Evolutionary conservation across 2,113 vertebrate genomes (phyloP).

Genomic region (Melanerpes aurifrons): DNA sequence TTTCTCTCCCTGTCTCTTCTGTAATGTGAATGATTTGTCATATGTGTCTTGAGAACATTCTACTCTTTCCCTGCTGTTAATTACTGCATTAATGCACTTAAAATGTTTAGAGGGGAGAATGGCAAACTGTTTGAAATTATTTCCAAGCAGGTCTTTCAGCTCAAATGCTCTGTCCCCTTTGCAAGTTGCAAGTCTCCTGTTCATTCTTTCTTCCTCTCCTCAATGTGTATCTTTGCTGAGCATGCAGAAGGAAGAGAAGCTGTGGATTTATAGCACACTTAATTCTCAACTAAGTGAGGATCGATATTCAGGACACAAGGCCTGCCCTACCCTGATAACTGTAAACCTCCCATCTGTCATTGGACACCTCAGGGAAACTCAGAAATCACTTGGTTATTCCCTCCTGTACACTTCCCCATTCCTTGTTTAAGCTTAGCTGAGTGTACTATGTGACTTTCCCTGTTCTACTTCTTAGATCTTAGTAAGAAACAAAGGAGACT

Average conservation of each 20-base stretch:
- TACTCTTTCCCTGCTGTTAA: slow-evolving; percentile 38
- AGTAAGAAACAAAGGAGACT: not conserved
- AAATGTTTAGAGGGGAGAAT: not conserved
- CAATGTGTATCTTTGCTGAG: slow-evolving; percentile 28
- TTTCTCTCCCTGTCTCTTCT: slow-evolving; percentile 41
- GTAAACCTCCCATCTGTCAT: slow-evolving; percentile 67
- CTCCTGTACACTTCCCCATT: not conserved
- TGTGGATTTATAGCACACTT: slow-evolving; percentile 72
- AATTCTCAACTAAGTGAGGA: slow-evolving; percentile 60
- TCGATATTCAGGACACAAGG: slow-evolving; percentile 72
- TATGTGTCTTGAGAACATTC: not conserved
- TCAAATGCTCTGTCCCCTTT: not conserved
- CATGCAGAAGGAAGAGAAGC: slow-evolving; percentile 41
- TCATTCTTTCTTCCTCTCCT: not conserved
- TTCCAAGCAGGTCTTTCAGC: not conserved
- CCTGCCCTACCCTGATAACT: slow-evolving; percentile 69
- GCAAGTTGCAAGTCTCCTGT: not conserved
- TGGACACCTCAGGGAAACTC: slow-evolving; percentile 17
- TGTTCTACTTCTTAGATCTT: not conserved
- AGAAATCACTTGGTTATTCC: not conserved
- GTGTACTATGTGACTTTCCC: not conserved
- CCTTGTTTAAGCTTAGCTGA: not conserved
- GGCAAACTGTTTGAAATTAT: slow-evolving; percentile 17
- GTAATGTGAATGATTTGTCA: slow-evolving; percentile 10
- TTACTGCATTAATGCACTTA: slow-evolving; percentile 58